These are phyloP conservation scores for Cyclargus thomasi DNA, from an alignment of 1,140 invertebrate genomes.

Conservation along the genomic window DNA sequence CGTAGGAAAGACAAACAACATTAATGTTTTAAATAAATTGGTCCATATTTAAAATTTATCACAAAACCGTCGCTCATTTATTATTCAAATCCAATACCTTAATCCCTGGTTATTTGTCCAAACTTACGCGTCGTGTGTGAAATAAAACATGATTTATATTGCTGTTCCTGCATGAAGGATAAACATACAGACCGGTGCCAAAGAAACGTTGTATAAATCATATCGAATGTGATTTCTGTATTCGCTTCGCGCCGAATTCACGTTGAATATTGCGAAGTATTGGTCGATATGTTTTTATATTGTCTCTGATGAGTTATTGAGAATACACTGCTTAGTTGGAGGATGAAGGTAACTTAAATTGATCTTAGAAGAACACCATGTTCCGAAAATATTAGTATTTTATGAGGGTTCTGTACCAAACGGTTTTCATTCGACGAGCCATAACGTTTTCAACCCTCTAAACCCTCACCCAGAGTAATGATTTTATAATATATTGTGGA, in stretches of 20 bases:
- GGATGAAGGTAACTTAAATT: no score
- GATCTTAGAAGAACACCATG: no score
- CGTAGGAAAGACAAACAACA: no score
- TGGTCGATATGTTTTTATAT: not conserved
- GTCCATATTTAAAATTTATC: no score
- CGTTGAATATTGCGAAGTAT: not conserved
- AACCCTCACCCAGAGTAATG: no score
- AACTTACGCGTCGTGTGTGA: not conserved
- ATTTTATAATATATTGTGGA: no score
- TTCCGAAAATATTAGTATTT: no score
- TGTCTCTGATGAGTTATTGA: not conserved
- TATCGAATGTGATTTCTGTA: not conserved
- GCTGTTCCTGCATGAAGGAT: not conserved
- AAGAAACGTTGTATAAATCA: constrained; percentile 1
- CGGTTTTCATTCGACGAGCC: no score
- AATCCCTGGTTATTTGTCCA: not conserved
- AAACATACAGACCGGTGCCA: not conserved
- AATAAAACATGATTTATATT: not conserved
- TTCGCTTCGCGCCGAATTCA: not conserved
- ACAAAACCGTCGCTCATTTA: not conserved
- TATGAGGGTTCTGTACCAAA: no score
- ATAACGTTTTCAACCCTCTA: no score
- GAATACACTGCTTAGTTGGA: no score
- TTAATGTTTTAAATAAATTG: no score
- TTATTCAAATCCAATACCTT: not conserved